Evolutionary conservation across 2,888 invertebrate genomes (phyloP), one percentile per base, ranked within the genome.

Genomic region (Leuctra nigra): DNA sequence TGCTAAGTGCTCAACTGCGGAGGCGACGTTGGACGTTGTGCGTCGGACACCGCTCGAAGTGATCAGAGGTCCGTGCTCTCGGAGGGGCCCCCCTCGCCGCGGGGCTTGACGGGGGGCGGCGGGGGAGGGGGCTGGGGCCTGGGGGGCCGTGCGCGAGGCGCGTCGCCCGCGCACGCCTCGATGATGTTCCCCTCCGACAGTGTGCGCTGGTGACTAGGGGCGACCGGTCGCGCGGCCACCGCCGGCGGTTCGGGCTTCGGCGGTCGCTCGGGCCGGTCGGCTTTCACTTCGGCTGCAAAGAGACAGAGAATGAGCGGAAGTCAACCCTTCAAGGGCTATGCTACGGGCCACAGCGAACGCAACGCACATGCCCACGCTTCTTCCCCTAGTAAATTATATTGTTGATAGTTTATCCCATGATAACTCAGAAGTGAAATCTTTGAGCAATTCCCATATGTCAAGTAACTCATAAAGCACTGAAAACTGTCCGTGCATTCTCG

Each of bases 171-270:
- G 63, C 61, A 77, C 57, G 74, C 72, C 63, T 80, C 80, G 60
- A 80, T 74, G 65, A 80, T 80, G 65, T 79, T 80, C 41, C 81
- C 81, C 66, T 81, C 81, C 41, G 81, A 81, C 67, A 80, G 77
- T 60, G 81, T 76, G 29, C 77, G 71, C 61, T 70, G 72, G 57
- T 74, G 74, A 62, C 69, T 71, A 69, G 69, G 64, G 25, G 55
- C 23, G 22, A 52, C 55, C 56, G 39, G 53, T 50, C 22, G 48
- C 16, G 16, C 53, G 60, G 75, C 64, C n/a, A 67, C 64, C 63
- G 73, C 71, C 18, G 69, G 69, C 29, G 29, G 6, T 29, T 76
- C 76, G 16, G 68, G 67, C 39, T 73, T 68, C 62, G 74, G 75
- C 61, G 71, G 70, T 53, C 76, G 74, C 61, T 74, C 73, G 4